Evolutionary conservation across 2,113 vertebrate genomes (phyloP).

Genomic region (Verasper variegatus): DNA sequence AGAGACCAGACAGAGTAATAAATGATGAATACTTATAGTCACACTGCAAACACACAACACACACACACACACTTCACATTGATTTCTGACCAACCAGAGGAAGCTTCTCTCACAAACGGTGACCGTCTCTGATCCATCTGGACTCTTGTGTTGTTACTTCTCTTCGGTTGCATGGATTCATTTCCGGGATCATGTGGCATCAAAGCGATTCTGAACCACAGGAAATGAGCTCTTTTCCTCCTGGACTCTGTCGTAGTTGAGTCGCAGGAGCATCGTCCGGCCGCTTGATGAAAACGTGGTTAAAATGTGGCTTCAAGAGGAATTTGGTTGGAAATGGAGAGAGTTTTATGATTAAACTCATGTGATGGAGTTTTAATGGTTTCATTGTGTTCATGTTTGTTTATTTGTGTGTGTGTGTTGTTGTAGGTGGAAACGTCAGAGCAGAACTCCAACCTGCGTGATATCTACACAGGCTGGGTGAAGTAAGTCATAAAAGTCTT

Average conservation of each 20-base stretch:
- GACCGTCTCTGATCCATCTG: neutral
- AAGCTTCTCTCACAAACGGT: neutral
- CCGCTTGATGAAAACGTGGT: neutral
- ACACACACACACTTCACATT: too few relatives aligned
- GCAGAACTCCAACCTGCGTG: constrained; percentile 52
- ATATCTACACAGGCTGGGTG: constrained; percentile 75
- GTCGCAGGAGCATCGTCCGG: neutral
- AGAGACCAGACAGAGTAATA: too few relatives aligned
- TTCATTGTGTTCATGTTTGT: constrained; percentile 21
- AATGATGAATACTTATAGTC: too few relatives aligned
- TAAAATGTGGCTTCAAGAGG: neutral
- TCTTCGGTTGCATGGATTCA: constrained; percentile 7
- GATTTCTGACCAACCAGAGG: neutral
- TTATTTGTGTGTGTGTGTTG: too few relatives aligned
- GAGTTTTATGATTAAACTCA: neutral
- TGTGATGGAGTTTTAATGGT: neutral
- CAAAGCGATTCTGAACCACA: constrained; percentile 37
- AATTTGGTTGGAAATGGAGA: neutral
- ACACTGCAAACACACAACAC: too few relatives aligned
- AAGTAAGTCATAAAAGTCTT: constrained; percentile 53
- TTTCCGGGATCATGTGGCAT: constrained; percentile 16
- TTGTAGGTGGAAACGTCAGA: constrained; percentile 56
- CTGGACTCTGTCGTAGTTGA: neutral
- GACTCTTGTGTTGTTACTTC: neutral
- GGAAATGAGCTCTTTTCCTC: constrained; percentile 39